phyloP scores from a whole-genome alignment of 2,797 vertebrate species.

The Typhlichthys subterraneus region DNA sequence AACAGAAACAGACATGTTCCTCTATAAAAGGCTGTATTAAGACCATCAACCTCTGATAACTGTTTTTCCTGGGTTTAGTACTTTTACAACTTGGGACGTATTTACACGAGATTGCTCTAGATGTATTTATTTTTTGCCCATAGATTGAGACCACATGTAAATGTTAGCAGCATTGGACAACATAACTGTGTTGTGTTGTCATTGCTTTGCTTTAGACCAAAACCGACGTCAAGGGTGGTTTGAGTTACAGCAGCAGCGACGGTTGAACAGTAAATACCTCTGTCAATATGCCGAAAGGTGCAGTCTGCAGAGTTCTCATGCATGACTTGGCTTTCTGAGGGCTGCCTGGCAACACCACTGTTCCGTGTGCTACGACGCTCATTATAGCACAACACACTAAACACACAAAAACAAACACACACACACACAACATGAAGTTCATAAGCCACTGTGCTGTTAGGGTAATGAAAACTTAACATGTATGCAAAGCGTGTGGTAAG shows the following conservation, averaged over 20 bases:
- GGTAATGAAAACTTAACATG: background rate
- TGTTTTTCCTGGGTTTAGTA: constrained; percentile 3
- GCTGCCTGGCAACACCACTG: constrained; percentile 10
- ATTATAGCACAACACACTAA: constrained; percentile 3
- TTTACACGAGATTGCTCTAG: background rate
- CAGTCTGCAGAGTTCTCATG: constrained; percentile 18
- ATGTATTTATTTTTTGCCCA: background rate
- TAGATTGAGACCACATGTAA: background rate
- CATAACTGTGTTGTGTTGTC: background rate
- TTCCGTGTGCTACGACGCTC: constrained; percentile 10
- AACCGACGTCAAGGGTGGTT: background rate
- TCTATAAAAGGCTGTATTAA: constrained; percentile 7
- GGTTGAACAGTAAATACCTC: constrained; percentile 9
- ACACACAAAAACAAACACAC: constrained; percentile 5
- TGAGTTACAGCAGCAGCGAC: background rate
- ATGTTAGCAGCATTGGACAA: background rate
- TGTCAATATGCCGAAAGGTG: constrained; percentile 17
- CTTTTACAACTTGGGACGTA: background rate
- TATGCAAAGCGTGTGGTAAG: constrained; percentile 2
- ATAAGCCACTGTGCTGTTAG: constrained; percentile 3
- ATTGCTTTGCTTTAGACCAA: background rate
- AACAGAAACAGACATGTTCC: constrained; percentile 1
- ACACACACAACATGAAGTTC: background rate
- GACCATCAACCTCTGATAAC: background rate
- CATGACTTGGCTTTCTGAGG: constrained; percentile 4